Base-by-base conservation (phyloP, 2,113 vertebrate species). In the Pseudopipra pipra region DNA sequence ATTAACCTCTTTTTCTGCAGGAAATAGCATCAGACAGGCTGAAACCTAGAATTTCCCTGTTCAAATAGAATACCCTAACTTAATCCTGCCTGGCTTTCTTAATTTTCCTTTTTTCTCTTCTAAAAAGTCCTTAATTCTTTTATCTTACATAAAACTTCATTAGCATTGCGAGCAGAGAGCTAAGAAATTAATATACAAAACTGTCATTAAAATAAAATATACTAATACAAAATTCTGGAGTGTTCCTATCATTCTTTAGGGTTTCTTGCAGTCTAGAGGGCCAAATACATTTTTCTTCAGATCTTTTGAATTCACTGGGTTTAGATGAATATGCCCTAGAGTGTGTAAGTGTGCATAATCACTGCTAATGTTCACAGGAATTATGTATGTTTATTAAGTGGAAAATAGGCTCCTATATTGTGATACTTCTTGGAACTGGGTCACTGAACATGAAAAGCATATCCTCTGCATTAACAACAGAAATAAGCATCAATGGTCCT, bases 401-500 rank as follows among this genome's bases (percentile, higher is more conserved):
- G 88, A 95, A 96, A 96, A 93, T 89, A 84, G 76, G 79, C 79
- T 90, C 90, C 90, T 93, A 12, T 85, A 78, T 87, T 87, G 79
- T 96, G 93, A 85, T 96, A 89, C 56, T 95, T 86, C 33, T 93
- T 96, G 90, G 79, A 97, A 96, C 44, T 95, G 75, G 93, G 95
- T 97, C 93, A 95, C 92, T 94, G 92, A 96, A 87, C 61, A 92
- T 28, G 52, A 80, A 65, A 80, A 86, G 47, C 30, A 8, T 67
- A 41, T 84, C 49, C 9, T 84, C 72, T 90, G 44, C 52, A 88
- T 84, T 90, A 86, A 52, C 41, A 65, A 62, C 28, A 56, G 73
- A 84, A 96, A n/a, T n/a, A 87, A 89, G 30, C 22, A 78, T 44
- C 68, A 66, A 6, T 75, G n/a, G 52, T 61, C 25, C 31, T 93